These are phyloP conservation scores for Dryomyza anilis DNA, from an alignment of 2,888 invertebrate genomes.

Conservation along the genomic window DNA sequence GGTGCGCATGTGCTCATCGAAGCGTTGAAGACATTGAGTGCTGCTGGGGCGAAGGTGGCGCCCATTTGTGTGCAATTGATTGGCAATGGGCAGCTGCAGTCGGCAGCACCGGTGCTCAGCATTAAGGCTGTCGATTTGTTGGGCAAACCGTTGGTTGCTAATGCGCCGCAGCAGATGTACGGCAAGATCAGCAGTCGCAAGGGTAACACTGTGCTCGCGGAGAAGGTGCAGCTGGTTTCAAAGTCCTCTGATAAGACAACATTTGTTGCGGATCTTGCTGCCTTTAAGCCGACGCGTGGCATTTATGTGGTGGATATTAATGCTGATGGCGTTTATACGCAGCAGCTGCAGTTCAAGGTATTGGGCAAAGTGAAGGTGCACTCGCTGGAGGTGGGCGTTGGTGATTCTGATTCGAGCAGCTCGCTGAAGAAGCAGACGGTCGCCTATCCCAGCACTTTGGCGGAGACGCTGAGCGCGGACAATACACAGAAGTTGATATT, in stretches of 20 bases:
- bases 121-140: slow-evolving; percentile 77
- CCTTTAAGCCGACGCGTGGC: slow-evolving; percentile 80
- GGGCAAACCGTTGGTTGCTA: slow-evolving; percentile 68
- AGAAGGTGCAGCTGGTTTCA: slow-evolving; percentile 67
- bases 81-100: slow-evolving; percentile 77
- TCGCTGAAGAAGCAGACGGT: slow-evolving; percentile 79
- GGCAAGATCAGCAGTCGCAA: slow-evolving; percentile 61
- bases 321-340: slow-evolving; percentile 68
- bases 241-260: slow-evolving; percentile 73
- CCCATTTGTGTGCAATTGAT: slow-evolving; percentile 84
- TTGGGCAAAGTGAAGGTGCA: slow-evolving; percentile 78
- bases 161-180: slow-evolving; percentile 43
- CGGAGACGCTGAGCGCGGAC: slow-evolving; percentile 78
- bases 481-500: slow-evolving; percentile 86
- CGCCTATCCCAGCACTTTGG: slow-evolving; percentile 73
- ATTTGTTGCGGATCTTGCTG: slow-evolving; percentile 77
- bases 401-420: slow-evolving; percentile 88
- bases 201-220: slow-evolving; percentile 67
- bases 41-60: slow-evolving; percentile 76
- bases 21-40: slow-evolving; percentile 67
- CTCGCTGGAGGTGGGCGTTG: slow-evolving; percentile 83
- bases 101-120: slow-evolving; percentile 74
- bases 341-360: slow-evolving; percentile 71
- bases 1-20: slow-evolving; percentile 83
- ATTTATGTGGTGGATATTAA: slow-evolving; percentile 82